These are phyloP conservation scores for Phalacrocorax pelagicus DNA, from an alignment of 2,113 vertebrate species.

Conservation along the genomic window DNA sequence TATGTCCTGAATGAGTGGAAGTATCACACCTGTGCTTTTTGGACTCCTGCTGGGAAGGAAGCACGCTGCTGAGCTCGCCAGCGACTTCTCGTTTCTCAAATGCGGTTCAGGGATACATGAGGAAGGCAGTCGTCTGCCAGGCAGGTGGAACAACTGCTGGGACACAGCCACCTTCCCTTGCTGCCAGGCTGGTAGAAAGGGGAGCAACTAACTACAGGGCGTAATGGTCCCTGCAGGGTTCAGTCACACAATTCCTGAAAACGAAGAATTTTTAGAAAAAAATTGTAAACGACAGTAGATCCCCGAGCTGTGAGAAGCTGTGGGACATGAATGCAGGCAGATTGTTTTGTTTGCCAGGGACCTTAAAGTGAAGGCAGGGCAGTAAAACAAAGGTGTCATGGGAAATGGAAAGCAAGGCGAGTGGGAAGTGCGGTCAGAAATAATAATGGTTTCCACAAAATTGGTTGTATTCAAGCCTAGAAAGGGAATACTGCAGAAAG, in stretches of 20 bases:
- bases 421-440: background rate
- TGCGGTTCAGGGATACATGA: background rate
- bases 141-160: background rate
- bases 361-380: background rate
- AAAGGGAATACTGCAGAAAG: background rate
- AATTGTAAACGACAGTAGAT: background rate
- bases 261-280: background rate
- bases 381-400: background rate
- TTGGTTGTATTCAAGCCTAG: background rate
- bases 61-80: background rate
- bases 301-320: background rate
- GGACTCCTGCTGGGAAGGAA: background rate
- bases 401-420: background rate
- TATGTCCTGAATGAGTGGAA: background rate
- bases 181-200: background rate
- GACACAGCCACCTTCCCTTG: background rate
- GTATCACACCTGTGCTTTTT: background rate
- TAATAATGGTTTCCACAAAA: background rate
- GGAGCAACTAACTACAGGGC: background rate
- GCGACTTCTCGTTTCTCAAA: background rate
- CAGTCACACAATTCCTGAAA: background rate
- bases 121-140: background rate
- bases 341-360: background rate
- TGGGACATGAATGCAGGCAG: background rate
- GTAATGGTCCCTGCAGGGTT: background rate